Base-by-base conservation (phyloP, 2,113 vertebrate genomes). In the Hirundichthys speculiger region DNA sequence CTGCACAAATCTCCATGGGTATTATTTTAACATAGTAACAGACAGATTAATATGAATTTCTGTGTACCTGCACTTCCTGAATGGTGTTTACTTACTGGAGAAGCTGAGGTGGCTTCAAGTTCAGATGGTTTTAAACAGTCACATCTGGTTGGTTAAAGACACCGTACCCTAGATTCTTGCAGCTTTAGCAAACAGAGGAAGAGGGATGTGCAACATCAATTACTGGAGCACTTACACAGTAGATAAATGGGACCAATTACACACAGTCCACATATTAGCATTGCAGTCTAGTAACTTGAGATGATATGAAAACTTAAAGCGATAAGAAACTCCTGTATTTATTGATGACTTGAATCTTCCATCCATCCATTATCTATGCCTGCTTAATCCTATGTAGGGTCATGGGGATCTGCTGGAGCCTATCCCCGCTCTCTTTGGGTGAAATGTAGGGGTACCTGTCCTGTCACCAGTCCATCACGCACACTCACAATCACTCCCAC, bases 81-180 rank as follows among this genome's bases (percentile, higher is more conserved):
- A 2, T 10, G 19, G n/a, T 45, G 43, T 18, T 13, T 73, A 73
- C 64, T 64, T 60, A 54, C 58, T 52, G 24, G 55, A 69, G 42
- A 47, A 39, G 46, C 16, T 64, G 30, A 43, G 30, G 11, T 46
- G 22, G 62, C 64, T 41, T 18, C 46, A 51, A 13, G 16, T 19
- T 48, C 75, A 82, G 75, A 76, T 64, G 66, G 20, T 24, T 55
- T 63, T 72, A 77, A 83, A 67, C 18, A 19, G 42, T 64, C 60
- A 66, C 74, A 83, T 79, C 64, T 87, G 83, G 43, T 60, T 0
- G 13, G 53, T 56, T 76, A 51, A 73, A 71, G 67, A 75, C 43
- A 41, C 1, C 13, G 2, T 24, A 27, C 11, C 38, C 19, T 51
- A 40, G 34, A 38, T 77, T 48, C 22, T 19, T 48, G 56, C 74